Conservation (phyloP, 2,797 vertebrate genomes). For the Threskiornis aethiopicus region DNA sequence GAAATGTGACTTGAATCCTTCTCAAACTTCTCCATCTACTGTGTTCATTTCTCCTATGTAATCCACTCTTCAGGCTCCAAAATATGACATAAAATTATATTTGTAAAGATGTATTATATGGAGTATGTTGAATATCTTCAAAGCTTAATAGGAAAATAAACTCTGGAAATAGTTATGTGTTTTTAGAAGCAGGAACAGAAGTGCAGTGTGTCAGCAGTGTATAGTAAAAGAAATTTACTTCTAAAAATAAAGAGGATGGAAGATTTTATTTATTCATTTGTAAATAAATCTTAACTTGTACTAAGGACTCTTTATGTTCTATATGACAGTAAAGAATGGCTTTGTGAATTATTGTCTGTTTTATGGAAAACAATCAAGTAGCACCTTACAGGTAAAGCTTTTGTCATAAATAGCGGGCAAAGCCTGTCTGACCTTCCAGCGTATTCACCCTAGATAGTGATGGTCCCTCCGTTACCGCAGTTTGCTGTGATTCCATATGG, state of each 20-base stretch:
- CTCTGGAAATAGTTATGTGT: background rate
- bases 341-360: slow-evolving; percentile 32
- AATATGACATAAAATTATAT: background rate
- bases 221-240: background rate
- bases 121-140: background rate
- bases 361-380: slow-evolving; percentile 5
- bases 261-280: background rate
- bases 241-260: background rate
- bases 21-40: background rate
- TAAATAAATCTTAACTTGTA: slow-evolving; percentile 71
- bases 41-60: slow-evolving; percentile 8
- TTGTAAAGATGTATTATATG: background rate
- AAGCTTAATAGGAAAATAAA: background rate
- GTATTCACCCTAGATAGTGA: slow-evolving; percentile 54
- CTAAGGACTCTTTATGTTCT: slow-evolving; percentile 32
- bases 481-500: slow-evolving; percentile 75
- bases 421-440: slow-evolving; percentile 59
- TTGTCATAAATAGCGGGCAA: slow-evolving; percentile 29
- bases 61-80: background rate
- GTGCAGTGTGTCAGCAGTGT: background rate
- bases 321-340: background rate
- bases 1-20: slow-evolving; percentile 38
- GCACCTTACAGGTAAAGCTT: slow-evolving; percentile 40
- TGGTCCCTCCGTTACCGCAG: slow-evolving; percentile 62
- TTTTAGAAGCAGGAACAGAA: background rate